A percentile compares a stretch with the other conserved stretches of the same genome.
Conservation (phyloP, 2,888 invertebrate species). For the Timandra comae region DNA sequence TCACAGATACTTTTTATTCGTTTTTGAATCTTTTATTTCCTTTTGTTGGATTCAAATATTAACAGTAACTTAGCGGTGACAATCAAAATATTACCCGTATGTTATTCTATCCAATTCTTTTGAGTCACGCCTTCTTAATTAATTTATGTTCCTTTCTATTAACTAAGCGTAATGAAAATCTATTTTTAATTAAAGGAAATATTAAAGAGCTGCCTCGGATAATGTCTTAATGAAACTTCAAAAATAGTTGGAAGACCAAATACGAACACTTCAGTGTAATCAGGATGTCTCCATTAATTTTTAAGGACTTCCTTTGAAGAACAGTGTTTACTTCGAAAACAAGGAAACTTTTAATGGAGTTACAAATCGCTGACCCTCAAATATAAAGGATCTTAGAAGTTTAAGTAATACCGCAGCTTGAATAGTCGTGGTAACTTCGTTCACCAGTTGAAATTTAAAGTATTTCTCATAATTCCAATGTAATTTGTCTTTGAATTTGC, state of each 20-base stretch:
- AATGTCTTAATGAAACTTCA: constrained; percentile 6
- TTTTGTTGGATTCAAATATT: constrained; percentile 63
- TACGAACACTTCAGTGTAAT: constrained; percentile 49
- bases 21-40: constrained; percentile 57
- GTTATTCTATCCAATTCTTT: constrained; percentile 48
- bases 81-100: constrained; percentile 65
- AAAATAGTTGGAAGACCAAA: constrained; percentile 55
- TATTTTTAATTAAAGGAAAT: background rate
- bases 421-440: constrained; percentile 2
- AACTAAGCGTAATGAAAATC: constrained; percentile 37
- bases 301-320: constrained; percentile 71
- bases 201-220: background rate
- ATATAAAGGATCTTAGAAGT: constrained; percentile 30
- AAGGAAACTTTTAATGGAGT: constrained; percentile 72
- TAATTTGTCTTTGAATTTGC: no score
- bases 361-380: constrained; percentile 64
- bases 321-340: constrained; percentile 64
- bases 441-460: background rate
- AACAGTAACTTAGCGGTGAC: constrained; percentile 54
- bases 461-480: no score
- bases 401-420: constrained; percentile 17
- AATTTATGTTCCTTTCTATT: constrained; percentile 46
- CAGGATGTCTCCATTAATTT: constrained; percentile 72
- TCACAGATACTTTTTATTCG: constrained; percentile 50
- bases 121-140: constrained; percentile 45